Evolutionary conservation across 2,888 invertebrate genomes (phyloP), one percentile per base, ranked within the genome.

Genomic region (Macrosoma leucophasiata): DNA sequence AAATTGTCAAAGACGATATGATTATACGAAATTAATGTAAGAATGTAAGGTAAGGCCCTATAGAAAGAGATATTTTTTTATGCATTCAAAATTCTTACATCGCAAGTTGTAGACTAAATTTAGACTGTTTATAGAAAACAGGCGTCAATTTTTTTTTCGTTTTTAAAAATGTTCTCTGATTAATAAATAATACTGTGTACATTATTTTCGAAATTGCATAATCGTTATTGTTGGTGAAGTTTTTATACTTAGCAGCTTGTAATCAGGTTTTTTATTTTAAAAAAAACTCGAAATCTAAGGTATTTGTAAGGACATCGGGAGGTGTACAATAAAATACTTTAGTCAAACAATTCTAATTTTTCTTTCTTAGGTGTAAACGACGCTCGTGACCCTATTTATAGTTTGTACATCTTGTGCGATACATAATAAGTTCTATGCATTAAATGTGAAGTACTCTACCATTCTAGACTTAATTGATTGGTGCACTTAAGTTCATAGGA

Each of bases 11-110:
- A 79, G 79, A 81, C 77, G 73, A 75, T 74, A 70, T 75, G 75
- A 77, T n/a, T 81, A 76, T 75, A 78, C 79, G 77, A 77, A 67
- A 71, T 71, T 74, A 72, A 74, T 78, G 68, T 77, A 77, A 79
- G 74, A 65, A 76, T 66, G 74, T 82, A 79, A 79, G 81, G 79
- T 82, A 78, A 81, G 81, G 77, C 78, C 79, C 72, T 74, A 75
- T 76, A 73, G 73, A 69, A n/a, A 79, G 71, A 78, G 70, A 79
- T 84, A 82, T 84, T 84, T 82, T 81, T 82, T 82, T 82, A 82
- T 74, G 70, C 81, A 72, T 77, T 78, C 77, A 69, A 74, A 78
- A 71, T 78, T 77, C 71, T 58, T 68, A 68, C 68, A 70, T 65
- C 55, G 65, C 73, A 55, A 63, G 50, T 64, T 64, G 55, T 70